Evolutionary conservation across 1,140 invertebrate species (phyloP), one percentile per base, ranked within the genome.

Genomic region (Brachionus calyciflorus): DNA sequence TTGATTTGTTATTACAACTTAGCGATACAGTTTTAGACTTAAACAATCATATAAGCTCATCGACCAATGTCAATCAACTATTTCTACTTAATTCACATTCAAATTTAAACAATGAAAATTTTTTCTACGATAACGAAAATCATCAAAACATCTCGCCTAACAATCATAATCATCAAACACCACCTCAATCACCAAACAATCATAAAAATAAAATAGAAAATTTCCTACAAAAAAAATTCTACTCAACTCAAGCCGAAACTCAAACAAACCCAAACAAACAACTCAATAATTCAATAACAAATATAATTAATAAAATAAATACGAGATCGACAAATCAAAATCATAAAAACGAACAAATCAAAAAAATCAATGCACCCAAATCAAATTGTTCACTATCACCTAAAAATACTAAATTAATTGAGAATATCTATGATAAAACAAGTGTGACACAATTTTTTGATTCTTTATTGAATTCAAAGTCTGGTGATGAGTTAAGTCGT

Each of bases 1-100:
- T 65, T 65, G 37, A 65, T 21, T 41, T 65, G 6, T 46, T 65
- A 5, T 24, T 65, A 19, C 60, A 65, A 37, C 21, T 65, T 24
- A 65, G 60, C 12, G 60, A 65, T 37, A 65, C 60, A 10, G 40
- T 65, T 41, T n/a, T 65, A 26, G 60, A 65, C 37, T 46, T 65
- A n/a, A 65, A 65, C 24, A 65, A 65, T 65, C 60, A 65, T 44
- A 3, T 65, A 17, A 65, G 60, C 19, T 65, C 60, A 26, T 65
- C 60, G 0, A 65, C 60, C 24, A 65, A 65, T 28, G 60, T 44
- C 24, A 65, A 41, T 44, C 60, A 65, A 44, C 28, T 65, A 4
- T 65, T 65, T 65, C 28, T 65, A 4, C 4, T 24, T 10, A 65
- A 65, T 24, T 65, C 60, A 24, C 41, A 26, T 46, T 65, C 40